phyloP scores from a whole-genome alignment of 2,888 invertebrate species.

The Synergus japonicus region DNA sequence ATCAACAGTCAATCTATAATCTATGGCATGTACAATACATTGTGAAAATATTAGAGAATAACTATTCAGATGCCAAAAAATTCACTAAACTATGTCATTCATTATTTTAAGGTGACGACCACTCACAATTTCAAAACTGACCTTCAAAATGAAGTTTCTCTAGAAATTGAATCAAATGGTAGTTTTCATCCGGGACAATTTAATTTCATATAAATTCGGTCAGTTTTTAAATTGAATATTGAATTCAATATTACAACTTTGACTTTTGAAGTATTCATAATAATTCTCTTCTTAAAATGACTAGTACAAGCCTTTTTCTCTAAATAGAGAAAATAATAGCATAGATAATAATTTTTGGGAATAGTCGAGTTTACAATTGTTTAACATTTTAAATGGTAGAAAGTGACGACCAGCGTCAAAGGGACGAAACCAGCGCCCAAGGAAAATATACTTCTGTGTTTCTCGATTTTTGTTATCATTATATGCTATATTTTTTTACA shows the following conservation, averaged over 20 bases:
- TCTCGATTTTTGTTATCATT: constrained; percentile 19
- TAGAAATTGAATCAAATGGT: too few relatives aligned
- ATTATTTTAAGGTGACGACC: not conserved
- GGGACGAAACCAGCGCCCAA: constrained; percentile 65
- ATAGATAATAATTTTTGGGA: not conserved
- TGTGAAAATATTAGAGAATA: not conserved
- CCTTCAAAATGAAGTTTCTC: too few relatives aligned
- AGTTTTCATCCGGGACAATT: too few relatives aligned
- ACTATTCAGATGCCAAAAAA: not conserved
- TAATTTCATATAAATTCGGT: too few relatives aligned
- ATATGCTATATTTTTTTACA: constrained; percentile 11
- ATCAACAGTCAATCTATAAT: constrained; percentile 40
- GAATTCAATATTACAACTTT: not conserved
- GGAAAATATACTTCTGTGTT: constrained; percentile 35
- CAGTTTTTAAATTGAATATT: not conserved
- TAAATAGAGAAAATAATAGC: not conserved
- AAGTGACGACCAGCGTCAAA: constrained; percentile 64
- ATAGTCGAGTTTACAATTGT: not conserved
- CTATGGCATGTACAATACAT: constrained; percentile 10
- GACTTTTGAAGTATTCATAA: not conserved
- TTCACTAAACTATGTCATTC: not conserved
- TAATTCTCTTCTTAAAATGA: not conserved
- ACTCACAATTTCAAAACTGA: not conserved
- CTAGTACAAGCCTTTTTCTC: not conserved
- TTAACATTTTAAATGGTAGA: not conserved